Evolutionary conservation across 2,797 vertebrate genomes (phyloP), one percentile per base, ranked within the genome.

Genomic region (Lacerta agilis): DNA sequence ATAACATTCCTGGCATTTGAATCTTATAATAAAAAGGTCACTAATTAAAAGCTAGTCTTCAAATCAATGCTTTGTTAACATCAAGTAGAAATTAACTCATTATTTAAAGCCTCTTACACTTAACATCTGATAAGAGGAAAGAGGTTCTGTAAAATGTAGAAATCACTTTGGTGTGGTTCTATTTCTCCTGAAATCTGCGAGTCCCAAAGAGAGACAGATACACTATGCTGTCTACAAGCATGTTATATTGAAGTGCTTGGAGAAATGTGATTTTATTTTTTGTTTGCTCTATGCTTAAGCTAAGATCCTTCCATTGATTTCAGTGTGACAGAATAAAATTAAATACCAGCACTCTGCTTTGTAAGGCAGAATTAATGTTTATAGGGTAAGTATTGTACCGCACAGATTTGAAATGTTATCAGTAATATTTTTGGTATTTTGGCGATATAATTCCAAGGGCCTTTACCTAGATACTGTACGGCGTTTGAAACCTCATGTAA

Each of bases 311-410:
- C 38, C 13, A 41, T n/a, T 84, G 76, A 79, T 41, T 82, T 81
- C 41, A 64, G 36, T 81, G 49, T 10, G 25, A 43, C 15, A 6
- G 25, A 80, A 27, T 38, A 8, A 69, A 27, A 82, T 43, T 45
- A 72, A 17, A 58, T 88, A 29, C 73, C 36, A 41, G 27, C 41
- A 11, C 77, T 71, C 41, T 75, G 15, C 36, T 79, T 36, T 78
- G 78, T 0, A 41, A 77, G 86, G 69, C 0, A 0, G 0, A 18
- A 85, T 13, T 13, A 45, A 38, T 0, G 0, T 17, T 18, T 58
- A 78, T 41, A 67, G 38, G 18, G n/a, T 36, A 8, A 66, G 7
- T 20, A 45, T 72, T 64, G 17, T 73, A 64, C 10, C 41, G 49
- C 61, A 78, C 20, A 73, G 2, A 72, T 29, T 27, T 64, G 23